These are phyloP conservation scores for Amorpha juglandis DNA, from an alignment of 2,888 invertebrate genomes.

Conservation along the genomic window DNA sequence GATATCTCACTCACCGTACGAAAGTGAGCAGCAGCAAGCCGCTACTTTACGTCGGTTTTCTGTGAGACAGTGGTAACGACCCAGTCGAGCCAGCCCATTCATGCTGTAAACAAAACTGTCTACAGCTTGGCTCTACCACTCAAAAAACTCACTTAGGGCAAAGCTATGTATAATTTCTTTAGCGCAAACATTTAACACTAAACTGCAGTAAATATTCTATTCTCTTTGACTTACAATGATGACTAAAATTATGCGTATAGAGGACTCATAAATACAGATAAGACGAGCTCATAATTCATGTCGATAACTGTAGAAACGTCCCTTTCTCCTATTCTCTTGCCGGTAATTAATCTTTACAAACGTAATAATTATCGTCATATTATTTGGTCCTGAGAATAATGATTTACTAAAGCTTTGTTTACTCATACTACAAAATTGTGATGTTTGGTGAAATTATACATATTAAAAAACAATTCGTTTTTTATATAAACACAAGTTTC, in stretches of 20 bases:
- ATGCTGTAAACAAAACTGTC: too few relatives aligned
- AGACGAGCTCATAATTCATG: neutral
- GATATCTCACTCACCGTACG: too few relatives aligned
- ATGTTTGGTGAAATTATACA: too few relatives aligned
- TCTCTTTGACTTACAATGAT: slow-evolving; percentile 11
- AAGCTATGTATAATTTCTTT: too few relatives aligned
- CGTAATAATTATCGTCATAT: neutral
- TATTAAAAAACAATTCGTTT: too few relatives aligned
- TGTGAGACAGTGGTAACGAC: too few relatives aligned
- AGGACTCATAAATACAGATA: slow-evolving; percentile 8
- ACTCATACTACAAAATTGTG: neutral
- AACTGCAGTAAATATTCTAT: neutral
- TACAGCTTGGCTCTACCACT: too few relatives aligned
- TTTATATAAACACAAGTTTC: too few relatives aligned
- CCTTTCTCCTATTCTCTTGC: slow-evolving; percentile 5
- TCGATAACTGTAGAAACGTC: slow-evolving; percentile 1
- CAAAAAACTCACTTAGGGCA: too few relatives aligned
- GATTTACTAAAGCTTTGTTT: neutral
- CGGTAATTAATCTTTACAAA: neutral
- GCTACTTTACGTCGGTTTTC: too few relatives aligned
- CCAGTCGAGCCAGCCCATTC: too few relatives aligned
- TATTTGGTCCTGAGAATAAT: neutral
- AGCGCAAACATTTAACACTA: neutral
- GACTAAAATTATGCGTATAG: neutral
- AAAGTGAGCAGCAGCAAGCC: too few relatives aligned